Percentiles rank a stretch among this genome's conserved stretches.
These are phyloP conservation scores for Nanorana parkeri DNA, from an alignment of 2,113 vertebrate species.

Conservation along the genomic window DNA sequence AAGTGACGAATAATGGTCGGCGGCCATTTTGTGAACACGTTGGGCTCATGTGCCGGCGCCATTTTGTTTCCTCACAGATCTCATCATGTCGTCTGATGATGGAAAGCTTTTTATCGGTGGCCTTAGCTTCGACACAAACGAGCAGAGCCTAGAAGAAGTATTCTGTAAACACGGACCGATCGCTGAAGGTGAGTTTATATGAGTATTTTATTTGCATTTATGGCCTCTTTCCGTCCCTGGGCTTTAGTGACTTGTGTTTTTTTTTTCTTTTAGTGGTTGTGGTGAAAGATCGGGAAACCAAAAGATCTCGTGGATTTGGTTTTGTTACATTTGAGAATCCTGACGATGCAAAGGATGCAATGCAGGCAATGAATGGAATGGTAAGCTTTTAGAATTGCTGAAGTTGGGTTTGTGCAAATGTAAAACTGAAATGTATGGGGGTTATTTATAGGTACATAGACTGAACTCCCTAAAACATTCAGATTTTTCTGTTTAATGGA, in stretches of 20 bases:
- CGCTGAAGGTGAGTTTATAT: conserved; percentile 79
- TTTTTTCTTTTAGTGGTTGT: conserved; percentile 78
- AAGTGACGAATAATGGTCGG: neutral
- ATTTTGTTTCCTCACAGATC: conserved; percentile 59
- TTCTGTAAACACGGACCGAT: conserved; percentile 95
- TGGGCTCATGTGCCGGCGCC: neutral
- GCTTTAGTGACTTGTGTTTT: neutral
- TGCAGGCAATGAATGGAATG: conserved; percentile 97
- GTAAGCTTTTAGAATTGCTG: conserved; percentile 67
- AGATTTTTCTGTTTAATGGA: too few species aligned
- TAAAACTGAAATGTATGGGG: too few species aligned
- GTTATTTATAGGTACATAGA: too few species aligned
- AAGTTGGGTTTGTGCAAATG: too few species aligned
- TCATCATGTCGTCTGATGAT: conserved; percentile 88
- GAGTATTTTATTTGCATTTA: neutral
- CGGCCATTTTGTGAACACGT: conserved; percentile 8
- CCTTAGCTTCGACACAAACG: conserved; percentile 93
- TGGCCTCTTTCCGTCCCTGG: too few species aligned
- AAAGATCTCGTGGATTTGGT: conserved; percentile 92
- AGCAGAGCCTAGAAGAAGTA: conserved; percentile 88
- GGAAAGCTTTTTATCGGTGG: conserved; percentile 96
- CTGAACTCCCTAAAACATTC: too few species aligned
- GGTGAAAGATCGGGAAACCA: conserved; percentile 93
- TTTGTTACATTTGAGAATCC: conserved; percentile 96
- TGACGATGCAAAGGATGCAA: conserved; percentile 93